Conservation (phyloP, 2,113 vertebrate species). For the Caranx melampygus region DNA sequence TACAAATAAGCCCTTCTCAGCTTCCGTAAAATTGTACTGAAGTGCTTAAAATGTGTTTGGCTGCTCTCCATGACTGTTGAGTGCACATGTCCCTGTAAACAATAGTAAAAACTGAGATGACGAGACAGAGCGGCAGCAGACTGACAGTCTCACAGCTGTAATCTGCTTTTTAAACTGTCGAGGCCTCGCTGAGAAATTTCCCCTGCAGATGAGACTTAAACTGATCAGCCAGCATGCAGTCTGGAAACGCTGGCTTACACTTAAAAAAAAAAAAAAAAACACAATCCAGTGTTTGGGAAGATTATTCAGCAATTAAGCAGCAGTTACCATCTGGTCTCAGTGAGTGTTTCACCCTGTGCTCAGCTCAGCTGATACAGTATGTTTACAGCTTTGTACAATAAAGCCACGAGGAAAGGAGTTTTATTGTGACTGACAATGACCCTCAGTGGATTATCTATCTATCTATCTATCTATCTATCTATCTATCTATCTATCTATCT, state of each 20-base stretch:
- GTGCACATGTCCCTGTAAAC: neutral
- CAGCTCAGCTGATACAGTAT: constrained; percentile 27
- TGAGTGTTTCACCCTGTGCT: constrained; percentile 1
- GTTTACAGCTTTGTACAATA: constrained; percentile 9
- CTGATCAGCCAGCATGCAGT: constrained; percentile 50
- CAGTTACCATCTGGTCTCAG: constrained; percentile 54
- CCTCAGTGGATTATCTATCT: too few species aligned
- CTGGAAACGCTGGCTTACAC: constrained; percentile 46
- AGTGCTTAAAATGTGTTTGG: neutral
- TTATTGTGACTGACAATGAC: neutral
- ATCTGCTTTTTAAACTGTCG: constrained; percentile 51
- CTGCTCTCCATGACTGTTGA: too few species aligned
- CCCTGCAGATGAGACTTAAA: constrained; percentile 40
- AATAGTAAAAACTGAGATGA: constrained; percentile 1
- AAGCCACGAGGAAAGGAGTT: constrained; percentile 5
- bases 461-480: too few species aligned
- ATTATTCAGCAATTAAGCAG: constrained; percentile 61
- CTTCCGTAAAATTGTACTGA: neutral
- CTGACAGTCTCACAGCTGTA: constrained; percentile 22
- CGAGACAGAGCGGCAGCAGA: neutral
- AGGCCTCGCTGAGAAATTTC: constrained; percentile 31
- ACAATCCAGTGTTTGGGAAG: constrained; percentile 57
- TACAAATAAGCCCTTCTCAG: neutral
- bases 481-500: too few species aligned
- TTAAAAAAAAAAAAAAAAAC: constrained; percentile 43